These are phyloP conservation scores for Taurulus bubalis DNA, from an alignment of 2,113 vertebrate species.

Conservation along the genomic window DNA sequence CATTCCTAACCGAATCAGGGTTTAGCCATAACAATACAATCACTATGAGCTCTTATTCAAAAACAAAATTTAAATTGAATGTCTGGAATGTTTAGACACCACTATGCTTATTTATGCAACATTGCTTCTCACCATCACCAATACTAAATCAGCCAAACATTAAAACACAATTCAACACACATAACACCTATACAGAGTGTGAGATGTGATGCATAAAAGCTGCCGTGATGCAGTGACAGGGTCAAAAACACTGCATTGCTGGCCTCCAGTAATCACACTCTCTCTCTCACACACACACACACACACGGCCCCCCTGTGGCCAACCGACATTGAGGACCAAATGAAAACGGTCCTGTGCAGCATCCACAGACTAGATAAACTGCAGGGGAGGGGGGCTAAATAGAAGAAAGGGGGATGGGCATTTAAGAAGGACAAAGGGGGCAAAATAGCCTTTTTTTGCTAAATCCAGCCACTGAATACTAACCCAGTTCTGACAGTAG, in stretches of 20 bases:
- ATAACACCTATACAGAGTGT: conserved; percentile 28
- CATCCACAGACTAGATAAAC: conserved; percentile 31
- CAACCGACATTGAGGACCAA: conserved; percentile 41
- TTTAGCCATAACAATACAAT: background rate
- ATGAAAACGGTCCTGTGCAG: conserved; percentile 23
- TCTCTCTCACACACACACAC: background rate
- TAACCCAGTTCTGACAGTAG: conserved; percentile 66
- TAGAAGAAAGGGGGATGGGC: conserved; percentile 43
- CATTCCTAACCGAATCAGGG: background rate
- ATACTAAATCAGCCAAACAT: conserved; percentile 17
- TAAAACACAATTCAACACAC: conserved; percentile 18
- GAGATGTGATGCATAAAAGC: conserved; percentile 23
- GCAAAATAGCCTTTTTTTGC: conserved; percentile 32
- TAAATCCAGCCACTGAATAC: conserved; percentile 50
- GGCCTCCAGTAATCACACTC: conserved; percentile 53
- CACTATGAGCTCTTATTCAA: background rate
- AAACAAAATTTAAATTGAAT: background rate
- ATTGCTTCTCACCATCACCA: conserved; percentile 10
- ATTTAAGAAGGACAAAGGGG: conserved; percentile 60
- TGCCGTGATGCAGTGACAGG: conserved; percentile 43
- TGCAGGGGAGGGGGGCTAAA: background rate
- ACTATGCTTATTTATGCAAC: conserved; percentile 3
- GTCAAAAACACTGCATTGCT: conserved; percentile 63
- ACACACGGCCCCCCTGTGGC: conserved; percentile 64
- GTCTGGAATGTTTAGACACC: conserved; percentile 1